Percentiles rank a stretch among this genome's conserved stretches.
Conservation (phyloP, 2,113 vertebrate genomes). For the Corapipo altera region DNA sequence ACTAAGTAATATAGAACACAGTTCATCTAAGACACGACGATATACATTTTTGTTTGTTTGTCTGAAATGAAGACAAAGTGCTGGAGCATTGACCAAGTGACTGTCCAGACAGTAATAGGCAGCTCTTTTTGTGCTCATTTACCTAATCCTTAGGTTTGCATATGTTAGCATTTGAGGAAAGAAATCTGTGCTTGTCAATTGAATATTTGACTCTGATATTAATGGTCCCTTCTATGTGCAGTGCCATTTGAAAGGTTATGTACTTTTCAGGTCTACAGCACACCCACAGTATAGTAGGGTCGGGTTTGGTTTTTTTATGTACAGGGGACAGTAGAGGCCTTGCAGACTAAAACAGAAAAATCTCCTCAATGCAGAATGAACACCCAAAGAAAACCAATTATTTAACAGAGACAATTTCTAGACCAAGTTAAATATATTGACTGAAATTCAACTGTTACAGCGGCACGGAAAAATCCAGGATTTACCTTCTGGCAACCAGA, state of each 20-base stretch:
- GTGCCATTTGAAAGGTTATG: neutral
- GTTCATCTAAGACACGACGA: neutral
- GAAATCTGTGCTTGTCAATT: neutral
- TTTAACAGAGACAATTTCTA: neutral
- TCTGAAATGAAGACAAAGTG: neutral
- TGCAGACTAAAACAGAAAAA: neutral
- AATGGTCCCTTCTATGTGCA: neutral
- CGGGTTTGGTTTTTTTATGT: neutral
- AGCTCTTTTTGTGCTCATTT: neutral
- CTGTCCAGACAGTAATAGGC: neutral
- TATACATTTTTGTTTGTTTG: neutral
- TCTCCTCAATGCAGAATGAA: neutral
- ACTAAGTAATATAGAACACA: neutral
- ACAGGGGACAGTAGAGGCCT: neutral
- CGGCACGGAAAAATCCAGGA: neutral
- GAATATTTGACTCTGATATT: neutral
- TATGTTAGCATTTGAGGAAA: neutral
- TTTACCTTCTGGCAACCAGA: neutral
- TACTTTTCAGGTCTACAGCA: neutral
- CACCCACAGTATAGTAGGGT: fast-evolving
- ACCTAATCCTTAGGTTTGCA: neutral
- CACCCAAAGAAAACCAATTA: neutral
- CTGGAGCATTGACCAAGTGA: neutral
- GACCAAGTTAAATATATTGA: neutral
- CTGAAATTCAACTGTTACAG: neutral